These are phyloP conservation scores for Cyclophora punctaria DNA, from an alignment of 2,888 invertebrate genomes.

Conservation along the genomic window DNA sequence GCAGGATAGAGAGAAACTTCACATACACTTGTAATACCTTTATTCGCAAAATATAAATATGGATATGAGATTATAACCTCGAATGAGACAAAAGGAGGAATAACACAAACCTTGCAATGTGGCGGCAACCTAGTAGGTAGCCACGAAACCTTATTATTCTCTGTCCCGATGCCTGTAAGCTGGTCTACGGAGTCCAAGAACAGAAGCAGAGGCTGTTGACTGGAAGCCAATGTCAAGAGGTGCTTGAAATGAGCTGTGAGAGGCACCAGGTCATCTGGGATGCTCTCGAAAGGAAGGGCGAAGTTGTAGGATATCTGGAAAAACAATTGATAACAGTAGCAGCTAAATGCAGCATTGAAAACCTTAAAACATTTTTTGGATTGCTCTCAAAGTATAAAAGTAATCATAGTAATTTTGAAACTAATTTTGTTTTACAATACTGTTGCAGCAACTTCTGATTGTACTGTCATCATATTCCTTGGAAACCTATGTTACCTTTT, in stretches of 20 bases:
- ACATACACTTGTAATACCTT: no score
- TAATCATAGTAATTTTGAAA: no score
- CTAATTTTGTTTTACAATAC: no score
- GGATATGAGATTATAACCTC: no score
- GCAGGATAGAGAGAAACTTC: no score
- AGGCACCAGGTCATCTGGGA: constrained; percentile 97
- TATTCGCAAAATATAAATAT: no score
- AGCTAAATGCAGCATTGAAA: not conserved
- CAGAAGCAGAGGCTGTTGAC: constrained; percentile 89
- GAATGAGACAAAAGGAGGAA: no score
- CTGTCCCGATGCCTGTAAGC: constrained; percentile 90
- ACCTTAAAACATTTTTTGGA: no score
- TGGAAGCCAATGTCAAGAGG: constrained; percentile 86
- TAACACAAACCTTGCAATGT: constrained; percentile 83
- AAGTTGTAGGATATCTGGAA: constrained; percentile 92
- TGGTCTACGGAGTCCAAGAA: constrained; percentile 98
- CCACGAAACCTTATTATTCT: constrained; percentile 97
- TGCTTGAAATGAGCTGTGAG: constrained; percentile 97
- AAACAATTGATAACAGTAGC: not conserved
- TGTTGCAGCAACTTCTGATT: no score
- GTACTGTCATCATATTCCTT: no score
- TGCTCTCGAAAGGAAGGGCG: constrained; percentile 92
- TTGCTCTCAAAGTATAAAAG: no score
- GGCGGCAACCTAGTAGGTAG: constrained; percentile 92
- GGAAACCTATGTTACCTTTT: no score